Base-by-base conservation (phyloP, 2,888 invertebrate genomes). In the Drosophila neotestacea region DNA sequence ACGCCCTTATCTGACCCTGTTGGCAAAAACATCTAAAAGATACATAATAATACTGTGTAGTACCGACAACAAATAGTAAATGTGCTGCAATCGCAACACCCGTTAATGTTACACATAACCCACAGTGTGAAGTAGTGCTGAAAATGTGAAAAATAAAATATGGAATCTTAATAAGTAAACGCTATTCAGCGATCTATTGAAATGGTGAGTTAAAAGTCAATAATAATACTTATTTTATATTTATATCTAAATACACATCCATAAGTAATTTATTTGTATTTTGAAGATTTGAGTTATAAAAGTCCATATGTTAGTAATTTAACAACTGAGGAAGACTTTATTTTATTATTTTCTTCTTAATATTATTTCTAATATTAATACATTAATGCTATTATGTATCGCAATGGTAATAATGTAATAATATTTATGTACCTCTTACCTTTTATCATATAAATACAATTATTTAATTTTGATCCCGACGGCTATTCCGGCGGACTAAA, bases 1-100 rank as follows among this genome's bases (percentile, higher is more conserved):
- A 36, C 58, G 56, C 39, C 44, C 74, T 70, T 79, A 74, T 78
- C 79, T 81, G 70, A 69, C 71, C 79, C 81, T 56, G 41, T 73
- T 66, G 54, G 51, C 42, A 52, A 61, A 59, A 54, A 59, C 63
- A 71, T 77, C 72, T 64, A 39, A 41, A 47, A 58, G 34, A 58
- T 56, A 70, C 54, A 70, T 46, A 79, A 70, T 56, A 63, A 78
- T 58, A 56, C 52, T 41, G 62, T 62, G 41, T 41, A 62, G 38
- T 48, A 47, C 22, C 11, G 32, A 41, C 32, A 38, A 16, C 38
- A 28, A 16, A 38, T 55, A 39, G 34, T 70, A 41, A 70, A 16
- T 58, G 66, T 78, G 61, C 22, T 50, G 58, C 46, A 38, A 47
- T 51, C 51, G 44, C 54, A 46, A 34, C 42, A 61, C 5, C 6